phyloP scores from a whole-genome alignment of 2,113 vertebrate species.

The Taxidea taxus region DNA sequence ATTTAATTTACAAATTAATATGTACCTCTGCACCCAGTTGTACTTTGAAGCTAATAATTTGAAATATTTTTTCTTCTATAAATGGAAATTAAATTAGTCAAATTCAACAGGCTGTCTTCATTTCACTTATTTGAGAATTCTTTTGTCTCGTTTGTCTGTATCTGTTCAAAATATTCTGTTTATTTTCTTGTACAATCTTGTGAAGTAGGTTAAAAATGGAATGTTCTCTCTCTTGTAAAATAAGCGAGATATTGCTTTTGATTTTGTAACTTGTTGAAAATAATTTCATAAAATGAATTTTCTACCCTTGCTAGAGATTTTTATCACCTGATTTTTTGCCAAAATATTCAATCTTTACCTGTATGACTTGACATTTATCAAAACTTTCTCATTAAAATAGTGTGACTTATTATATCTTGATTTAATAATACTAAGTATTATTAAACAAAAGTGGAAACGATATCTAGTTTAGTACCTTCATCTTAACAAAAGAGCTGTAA shows the following conservation, averaged over 20 bases:
- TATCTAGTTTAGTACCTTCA: background rate
- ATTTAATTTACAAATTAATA: background rate
- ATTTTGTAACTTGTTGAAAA: background rate
- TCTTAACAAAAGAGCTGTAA: background rate
- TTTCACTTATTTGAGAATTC: background rate
- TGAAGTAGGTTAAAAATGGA: background rate
- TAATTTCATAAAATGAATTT: background rate
- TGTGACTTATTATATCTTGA: background rate
- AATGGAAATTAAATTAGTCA: background rate
- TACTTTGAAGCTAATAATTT: background rate
- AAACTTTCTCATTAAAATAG: background rate
- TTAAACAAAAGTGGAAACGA: background rate
- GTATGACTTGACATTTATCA: background rate
- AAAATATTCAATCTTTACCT: background rate
- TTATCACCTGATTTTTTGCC: background rate
- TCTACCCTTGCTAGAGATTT: fast-evolving
- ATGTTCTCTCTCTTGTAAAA: background rate
- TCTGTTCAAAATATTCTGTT: background rate
- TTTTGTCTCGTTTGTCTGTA: background rate
- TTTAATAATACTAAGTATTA: background rate
- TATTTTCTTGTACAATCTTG: background rate
- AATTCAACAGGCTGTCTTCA: background rate
- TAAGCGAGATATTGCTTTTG: background rate
- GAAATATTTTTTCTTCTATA: background rate
- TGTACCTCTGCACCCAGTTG: background rate